Evolutionary conservation across 2,888 invertebrate genomes (phyloP), one percentile per base, ranked within the genome.

Genomic region (Andricus curvator): DNA sequence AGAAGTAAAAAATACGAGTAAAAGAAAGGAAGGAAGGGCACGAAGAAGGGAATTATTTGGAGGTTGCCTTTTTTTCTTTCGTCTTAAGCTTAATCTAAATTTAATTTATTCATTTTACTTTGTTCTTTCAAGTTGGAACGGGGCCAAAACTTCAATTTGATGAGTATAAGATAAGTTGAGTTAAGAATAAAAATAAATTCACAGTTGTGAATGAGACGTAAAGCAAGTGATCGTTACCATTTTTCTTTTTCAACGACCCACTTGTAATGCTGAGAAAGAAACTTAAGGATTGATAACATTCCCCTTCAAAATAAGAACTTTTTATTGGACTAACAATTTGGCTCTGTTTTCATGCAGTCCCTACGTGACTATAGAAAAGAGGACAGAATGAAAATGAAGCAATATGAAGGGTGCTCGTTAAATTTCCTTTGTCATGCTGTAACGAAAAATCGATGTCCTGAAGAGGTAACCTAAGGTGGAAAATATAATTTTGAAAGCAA

Each of bases 391-490:
- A 56, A 56, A 56, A 56, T 56, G 56, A 56, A 56, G 56, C n/a
- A 56, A 56, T 33, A 6, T 56, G 56, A 56, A 56, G 56, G 56
- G n/a, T 56, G 20, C 56, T 56, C 56, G 56, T 56, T 56, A 56
- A 56, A 56, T 56, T 56, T 56, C 9, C 56, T 56, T 56, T 56
- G 56, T 56, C 56, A 56, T 56, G 56, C 8, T 56, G 2, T n/a
- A 56, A 56, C 56, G 56, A 56, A n/a, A 56, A 56, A 56, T 56
- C 56, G n/a, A 56, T n/a, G 56, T 8, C n/a, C n/a, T 56, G n/a
- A n/a, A 9, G 56, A 56, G n/a, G 56, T 56, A 56, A 56, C n/a
- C n/a, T 56, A n/a, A n/a, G n/a, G 9, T 56, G n/a, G 2, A 56
- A 56, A 56, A 56, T n/a, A n/a, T 20, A 9, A 9, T n/a, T 56